Percentiles rank a stretch among this genome's conserved stretches.
phyloP scores from a whole-genome alignment of 2,113 vertebrate genomes.

The Platysteira castanea region DNA sequence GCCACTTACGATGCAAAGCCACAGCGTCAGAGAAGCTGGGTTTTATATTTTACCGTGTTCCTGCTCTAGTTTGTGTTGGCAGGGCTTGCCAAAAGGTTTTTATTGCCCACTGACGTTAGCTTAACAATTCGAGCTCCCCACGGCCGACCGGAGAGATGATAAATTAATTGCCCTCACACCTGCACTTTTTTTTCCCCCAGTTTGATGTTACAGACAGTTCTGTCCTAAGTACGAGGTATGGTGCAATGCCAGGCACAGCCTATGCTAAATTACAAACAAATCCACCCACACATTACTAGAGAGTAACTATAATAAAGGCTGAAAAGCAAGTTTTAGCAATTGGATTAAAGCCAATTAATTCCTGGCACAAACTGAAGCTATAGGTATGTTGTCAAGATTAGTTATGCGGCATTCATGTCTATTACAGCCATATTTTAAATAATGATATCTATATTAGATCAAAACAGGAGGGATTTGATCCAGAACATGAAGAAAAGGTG shows the following conservation, averaged over 20 bases:
- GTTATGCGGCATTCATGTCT: background rate
- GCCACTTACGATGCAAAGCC: background rate
- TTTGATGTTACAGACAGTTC: background rate
- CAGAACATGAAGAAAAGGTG: background rate
- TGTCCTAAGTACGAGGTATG: background rate
- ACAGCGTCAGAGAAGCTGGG: background rate
- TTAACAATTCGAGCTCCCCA: background rate
- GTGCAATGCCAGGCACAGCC: slow-evolving; percentile 27
- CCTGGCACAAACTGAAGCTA: background rate
- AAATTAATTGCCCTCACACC: background rate
- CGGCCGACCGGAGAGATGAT: background rate
- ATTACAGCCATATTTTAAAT: background rate
- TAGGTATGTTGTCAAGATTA: slow-evolving; percentile 35
- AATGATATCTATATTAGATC: slow-evolving; percentile 4
- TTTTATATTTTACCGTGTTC: background rate
- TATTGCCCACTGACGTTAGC: background rate
- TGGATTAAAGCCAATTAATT: slow-evolving; percentile 56
- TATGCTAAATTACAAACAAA: slow-evolving; percentile 35
- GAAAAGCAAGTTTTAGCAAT: slow-evolving; percentile 42
- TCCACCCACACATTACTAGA: slow-evolving; percentile 59
- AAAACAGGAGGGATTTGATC: slow-evolving; percentile 30
- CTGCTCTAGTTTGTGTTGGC: background rate
- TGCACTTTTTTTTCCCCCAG: background rate
- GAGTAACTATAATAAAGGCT: slow-evolving; percentile 53
- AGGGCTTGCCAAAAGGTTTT: background rate